A percentile compares a stretch with the other conserved stretches of the same genome.
phyloP scores from a whole-genome alignment of 2,797 vertebrate species.

The Chaetophractus vellerosus region DNA sequence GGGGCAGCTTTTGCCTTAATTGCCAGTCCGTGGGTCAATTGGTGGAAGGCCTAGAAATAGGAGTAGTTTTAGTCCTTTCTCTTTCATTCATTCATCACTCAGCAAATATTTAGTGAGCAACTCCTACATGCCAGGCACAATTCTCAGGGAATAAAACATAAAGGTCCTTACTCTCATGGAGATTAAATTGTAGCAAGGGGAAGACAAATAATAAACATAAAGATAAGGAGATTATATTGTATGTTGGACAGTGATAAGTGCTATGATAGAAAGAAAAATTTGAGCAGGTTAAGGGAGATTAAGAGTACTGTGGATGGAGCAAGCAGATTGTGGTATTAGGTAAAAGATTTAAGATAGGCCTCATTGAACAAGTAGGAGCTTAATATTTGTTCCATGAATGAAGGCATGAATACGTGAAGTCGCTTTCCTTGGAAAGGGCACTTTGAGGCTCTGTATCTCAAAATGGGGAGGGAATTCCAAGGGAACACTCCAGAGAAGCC shows the following conservation, averaged over 20 bases:
- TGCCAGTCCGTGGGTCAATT: background rate
- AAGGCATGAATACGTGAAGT: background rate
- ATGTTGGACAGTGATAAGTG: background rate
- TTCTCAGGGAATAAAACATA: background rate
- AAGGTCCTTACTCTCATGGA: background rate
- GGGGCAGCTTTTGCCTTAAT: background rate
- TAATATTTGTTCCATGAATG: background rate
- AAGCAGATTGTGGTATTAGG: background rate
- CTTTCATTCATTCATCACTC: background rate
- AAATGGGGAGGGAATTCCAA: background rate
- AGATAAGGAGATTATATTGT: background rate
- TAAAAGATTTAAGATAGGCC: background rate
- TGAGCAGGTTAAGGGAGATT: background rate
- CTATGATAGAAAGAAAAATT: background rate
- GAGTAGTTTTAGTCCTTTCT: background rate
- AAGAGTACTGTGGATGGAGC: background rate
- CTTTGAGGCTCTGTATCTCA: background rate
- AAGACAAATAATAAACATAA: background rate
- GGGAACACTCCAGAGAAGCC: background rate
- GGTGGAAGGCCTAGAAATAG: background rate
- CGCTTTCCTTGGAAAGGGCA: background rate
- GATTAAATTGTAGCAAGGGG: background rate
- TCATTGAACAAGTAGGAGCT: background rate
- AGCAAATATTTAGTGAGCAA: background rate
- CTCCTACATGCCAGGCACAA: background rate